phyloP scores from a whole-genome alignment of 2,113 vertebrate species.

The Circaetus gallicus region DNA sequence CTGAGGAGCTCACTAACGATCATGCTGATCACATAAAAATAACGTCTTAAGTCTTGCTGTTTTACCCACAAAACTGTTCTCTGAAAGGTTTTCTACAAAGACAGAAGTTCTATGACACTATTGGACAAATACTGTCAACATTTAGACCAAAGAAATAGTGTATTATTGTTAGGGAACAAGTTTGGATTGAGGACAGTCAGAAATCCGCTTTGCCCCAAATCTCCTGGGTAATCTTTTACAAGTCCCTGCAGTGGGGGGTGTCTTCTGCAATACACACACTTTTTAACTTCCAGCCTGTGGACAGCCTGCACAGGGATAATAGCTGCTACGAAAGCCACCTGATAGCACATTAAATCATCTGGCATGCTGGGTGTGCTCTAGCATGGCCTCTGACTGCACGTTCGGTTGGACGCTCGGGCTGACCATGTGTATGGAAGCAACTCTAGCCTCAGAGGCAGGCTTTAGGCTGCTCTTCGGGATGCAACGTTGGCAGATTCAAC shows the following conservation, averaged over 20 bases:
- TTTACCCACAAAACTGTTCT: neutral
- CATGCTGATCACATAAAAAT: neutral
- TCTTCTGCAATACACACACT: neutral
- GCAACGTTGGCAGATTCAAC: neutral
- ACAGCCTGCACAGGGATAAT: neutral
- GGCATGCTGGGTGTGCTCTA: neutral
- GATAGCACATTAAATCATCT: neutral
- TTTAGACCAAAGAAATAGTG: neutral
- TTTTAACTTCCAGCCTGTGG: neutral
- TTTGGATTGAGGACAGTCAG: neutral
- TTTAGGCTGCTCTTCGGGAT: neutral
- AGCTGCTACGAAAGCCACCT: neutral
- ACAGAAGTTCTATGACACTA: neutral
- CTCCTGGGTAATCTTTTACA: neutral
- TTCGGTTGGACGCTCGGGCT: too few relatives aligned
- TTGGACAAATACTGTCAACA: neutral
- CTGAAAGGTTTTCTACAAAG: neutral
- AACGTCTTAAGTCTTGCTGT: neutral
- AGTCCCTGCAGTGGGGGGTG: neutral
- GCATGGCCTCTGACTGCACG: fast-evolving
- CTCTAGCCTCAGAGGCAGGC: neutral
- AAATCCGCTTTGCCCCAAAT: neutral
- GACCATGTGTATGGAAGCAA: neutral
- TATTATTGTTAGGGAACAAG: neutral
- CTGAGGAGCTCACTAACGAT: neutral